phyloP scores from a whole-genome alignment of 1,140 invertebrate genomes.

The Rhagoletis pomonella region DNA sequence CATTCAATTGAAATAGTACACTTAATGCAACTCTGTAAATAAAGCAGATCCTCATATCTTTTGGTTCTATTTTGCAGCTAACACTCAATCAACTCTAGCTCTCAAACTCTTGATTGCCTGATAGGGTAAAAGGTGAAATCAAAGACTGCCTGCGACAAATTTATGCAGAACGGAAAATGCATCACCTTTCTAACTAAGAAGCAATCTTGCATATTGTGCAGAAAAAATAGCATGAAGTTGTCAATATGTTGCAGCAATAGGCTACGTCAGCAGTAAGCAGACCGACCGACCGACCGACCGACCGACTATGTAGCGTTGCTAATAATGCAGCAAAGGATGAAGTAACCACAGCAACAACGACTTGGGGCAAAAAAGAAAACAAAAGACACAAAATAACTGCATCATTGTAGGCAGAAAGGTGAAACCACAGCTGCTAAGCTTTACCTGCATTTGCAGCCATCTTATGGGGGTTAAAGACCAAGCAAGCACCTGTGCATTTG shows the following conservation, averaged over 20 bases:
- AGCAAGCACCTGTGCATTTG: neutral
- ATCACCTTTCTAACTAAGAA: neutral
- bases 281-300: neutral
- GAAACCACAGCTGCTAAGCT: neutral
- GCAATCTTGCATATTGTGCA: conserved; percentile 15
- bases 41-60: too few relatives aligned
- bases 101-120: neutral
- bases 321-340: neutral
- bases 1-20: too few relatives aligned
- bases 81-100: neutral
- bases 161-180: conserved; percentile 18
- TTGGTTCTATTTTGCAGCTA: too few relatives aligned
- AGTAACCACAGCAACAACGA: neutral
- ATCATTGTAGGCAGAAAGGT: conserved; percentile 1
- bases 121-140: neutral
- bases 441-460: conserved; percentile 1
- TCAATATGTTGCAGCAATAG: conserved; percentile 36
- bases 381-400: neutral
- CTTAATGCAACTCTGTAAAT: too few relatives aligned
- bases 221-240: neutral
- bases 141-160: conserved; percentile 2
- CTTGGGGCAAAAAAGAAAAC: too few relatives aligned
- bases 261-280: conserved; percentile 1
- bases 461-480: conserved; percentile 9
- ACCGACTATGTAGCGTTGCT: neutral